Evolutionary conservation across 2,888 invertebrate species (phyloP), one percentile per base, ranked within the genome.

Genomic region (Drosophila mimica): DNA sequence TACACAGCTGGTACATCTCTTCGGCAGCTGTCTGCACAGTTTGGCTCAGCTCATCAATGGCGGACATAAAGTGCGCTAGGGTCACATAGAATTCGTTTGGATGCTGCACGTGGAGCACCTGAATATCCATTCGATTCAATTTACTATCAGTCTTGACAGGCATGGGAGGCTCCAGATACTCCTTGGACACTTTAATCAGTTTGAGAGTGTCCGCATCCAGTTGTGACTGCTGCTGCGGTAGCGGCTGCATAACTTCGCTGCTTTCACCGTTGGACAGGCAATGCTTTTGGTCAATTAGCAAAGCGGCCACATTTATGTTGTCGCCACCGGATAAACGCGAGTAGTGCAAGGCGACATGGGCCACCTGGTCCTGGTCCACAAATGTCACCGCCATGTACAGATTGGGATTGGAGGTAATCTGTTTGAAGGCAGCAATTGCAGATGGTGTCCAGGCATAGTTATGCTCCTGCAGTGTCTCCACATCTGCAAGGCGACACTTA

Each of bases 51-150:
- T 93, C 92, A 4, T 91, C 92, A 78, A 94, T 94, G 4, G 93
- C 93, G 72, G 93, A 92, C 66, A 93, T 93, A 57, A 93, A 94
- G 17, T 93, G 93, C 0, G 92, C 79, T 17, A 95, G 91, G 0
- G 95, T 94, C 0, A 96, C 93, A 80, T 95, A 96, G 71, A 96
- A 94, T 40, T 94, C 93, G 17, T 95, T 94, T 0, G 96, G 96
- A 7, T 94, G 94, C 13, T 93, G 92, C 33, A 94, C 94, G 43
- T 94, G 92, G 0, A 94, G 82, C 2, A 96, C 81, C 71, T 93
- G 93, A 0, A 95, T 70, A 0, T 68, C 30, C 9, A 79, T 65
- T 15, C 89, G 87, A 57, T 83, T 77, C 0, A 72, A 33, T n/a
- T 15, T 57, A 15, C 61, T n/a, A 7, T 70, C 25, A 6, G 30